Evolutionary conservation across 2,113 vertebrate species (phyloP).

Genomic region (Forbesichthys papilliferus): DNA sequence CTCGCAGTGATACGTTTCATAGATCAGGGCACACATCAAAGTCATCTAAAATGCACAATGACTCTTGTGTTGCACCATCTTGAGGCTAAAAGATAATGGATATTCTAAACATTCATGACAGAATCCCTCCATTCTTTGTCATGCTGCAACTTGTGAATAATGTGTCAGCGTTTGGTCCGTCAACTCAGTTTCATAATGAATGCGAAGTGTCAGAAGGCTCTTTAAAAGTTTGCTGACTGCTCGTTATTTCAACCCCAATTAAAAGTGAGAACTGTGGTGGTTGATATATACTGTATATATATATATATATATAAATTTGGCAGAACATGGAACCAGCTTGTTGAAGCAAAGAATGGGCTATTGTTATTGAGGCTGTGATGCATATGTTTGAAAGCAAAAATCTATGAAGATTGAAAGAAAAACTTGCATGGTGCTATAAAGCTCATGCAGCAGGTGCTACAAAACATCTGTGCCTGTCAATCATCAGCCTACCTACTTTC

Average conservation of each 20-base stretch:
- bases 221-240: slow-evolving; percentile 53
- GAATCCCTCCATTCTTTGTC: slow-evolving; percentile 50
- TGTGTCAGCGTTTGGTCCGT: slow-evolving; percentile 50
- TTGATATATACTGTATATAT: slow-evolving; percentile 22
- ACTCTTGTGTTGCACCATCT: slow-evolving; percentile 40
- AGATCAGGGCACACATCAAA: slow-evolving; percentile 44
- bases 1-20: slow-evolving; percentile 16
- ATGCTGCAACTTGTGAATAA: slow-evolving; percentile 35
- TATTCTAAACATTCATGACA: slow-evolving; percentile 60
- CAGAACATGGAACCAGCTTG: slow-evolving; percentile 6
- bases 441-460: too few relatives aligned
- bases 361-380: slow-evolving; percentile 22
- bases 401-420: slow-evolving; percentile 9
- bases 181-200: slow-evolving; percentile 53
- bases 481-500: too few relatives aligned
- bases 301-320: slow-evolving; percentile 12
- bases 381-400: slow-evolving; percentile 35
- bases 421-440: too few relatives aligned
- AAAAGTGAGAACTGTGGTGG: slow-evolving; percentile 24
- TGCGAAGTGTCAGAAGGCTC: slow-evolving; percentile 40
- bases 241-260: slow-evolving; percentile 52
- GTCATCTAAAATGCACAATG: slow-evolving; percentile 27
- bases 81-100: slow-evolving; percentile 56
- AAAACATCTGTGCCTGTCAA: background rate
- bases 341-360: slow-evolving; percentile 5